Base-by-base conservation (phyloP, 2,113 vertebrate species). In the Seriola rivoliana region DNA sequence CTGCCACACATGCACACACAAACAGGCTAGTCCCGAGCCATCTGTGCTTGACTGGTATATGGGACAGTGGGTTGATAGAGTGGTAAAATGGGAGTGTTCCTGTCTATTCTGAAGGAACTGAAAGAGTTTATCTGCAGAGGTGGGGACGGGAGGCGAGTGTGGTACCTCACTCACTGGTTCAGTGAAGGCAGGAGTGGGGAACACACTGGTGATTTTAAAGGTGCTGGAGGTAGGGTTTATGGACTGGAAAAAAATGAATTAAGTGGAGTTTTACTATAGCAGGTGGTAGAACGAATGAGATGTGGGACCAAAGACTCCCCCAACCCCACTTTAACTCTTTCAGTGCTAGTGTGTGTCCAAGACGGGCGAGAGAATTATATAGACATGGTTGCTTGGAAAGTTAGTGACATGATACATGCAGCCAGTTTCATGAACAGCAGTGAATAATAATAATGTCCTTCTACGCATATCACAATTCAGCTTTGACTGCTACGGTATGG, bases 51-150 rank as follows among this genome's bases (percentile, higher is more conserved):
- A 88, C 79, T 89, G 80, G 65, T 91, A 75, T 91, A 88, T 68
- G 78, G 89, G 93, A 86, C 80, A 81, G 81, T 82, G 72, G 52
- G 74, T 92, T 93, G 91, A 93, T 91, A 71, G 91, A 89, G 90
- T 85, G 76, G 83, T 85, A 71, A 95, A 75, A 94, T 91, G 90
- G 48, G 90, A 96, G 95, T 94, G 95, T 95, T 95, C 95, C 94
- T 95, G 94, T 96, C 95, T 94, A 93, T 87, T 95, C 80, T 95
- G 91, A 93, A 94, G 93, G 92, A 96, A 96, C 93, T 92, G 92
- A 94, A 77, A 86, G 88, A 90, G 92, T 93, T 89, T 46, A 95
- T 95, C 80, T 78, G 80, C 72, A 95, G 93, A 91, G 81, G 68
- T 68, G 85, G 92, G 89, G 71, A 71, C n/a, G 86, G 91, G 93